phyloP scores from a whole-genome alignment of 2,113 vertebrate species.

The Grus americana region DNA sequence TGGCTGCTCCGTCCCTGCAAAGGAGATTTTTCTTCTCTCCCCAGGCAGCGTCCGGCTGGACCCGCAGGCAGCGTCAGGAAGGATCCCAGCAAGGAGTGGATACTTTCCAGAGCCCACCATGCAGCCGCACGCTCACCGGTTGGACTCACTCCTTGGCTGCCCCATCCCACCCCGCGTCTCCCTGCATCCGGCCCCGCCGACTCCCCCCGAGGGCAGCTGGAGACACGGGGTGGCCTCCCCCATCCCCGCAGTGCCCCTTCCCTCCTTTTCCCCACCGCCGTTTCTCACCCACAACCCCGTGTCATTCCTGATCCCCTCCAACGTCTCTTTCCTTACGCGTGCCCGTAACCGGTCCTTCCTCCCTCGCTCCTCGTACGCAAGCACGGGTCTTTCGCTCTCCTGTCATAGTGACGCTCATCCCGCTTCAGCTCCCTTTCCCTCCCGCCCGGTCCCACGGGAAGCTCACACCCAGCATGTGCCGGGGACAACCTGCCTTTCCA shows the following conservation, averaged over 20 bases:
- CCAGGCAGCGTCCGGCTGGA: neutral
- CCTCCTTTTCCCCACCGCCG: neutral
- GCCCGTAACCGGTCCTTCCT: neutral
- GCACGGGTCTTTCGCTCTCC: neutral
- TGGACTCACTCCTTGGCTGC: rapidly evolving
- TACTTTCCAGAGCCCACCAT: neutral
- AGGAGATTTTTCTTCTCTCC: neutral
- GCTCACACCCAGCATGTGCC: rapidly evolving
- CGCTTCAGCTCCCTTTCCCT: neutral
- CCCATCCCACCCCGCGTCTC: rapidly evolving
- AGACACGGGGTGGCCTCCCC: neutral
- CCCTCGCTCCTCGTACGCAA: rapidly evolving
- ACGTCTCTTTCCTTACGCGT: rapidly evolving
- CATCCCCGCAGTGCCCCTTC: neutral
- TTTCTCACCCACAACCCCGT: rapidly evolving
- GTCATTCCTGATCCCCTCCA: neutral
- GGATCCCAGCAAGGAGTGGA: neutral
- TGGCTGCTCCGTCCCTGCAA: neutral
- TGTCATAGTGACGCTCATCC: rapidly evolving
- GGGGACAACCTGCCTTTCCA: neutral
- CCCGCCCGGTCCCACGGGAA: rapidly evolving
- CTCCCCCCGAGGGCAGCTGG: neutral
- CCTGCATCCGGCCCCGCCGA: rapidly evolving
- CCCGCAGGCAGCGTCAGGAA: rapidly evolving
- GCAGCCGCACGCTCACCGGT: rapidly evolving